These are phyloP conservation scores for Poeciliopsis gracilis DNA, from an alignment of 2,797 vertebrate genomes.

Conservation along the genomic window DNA sequence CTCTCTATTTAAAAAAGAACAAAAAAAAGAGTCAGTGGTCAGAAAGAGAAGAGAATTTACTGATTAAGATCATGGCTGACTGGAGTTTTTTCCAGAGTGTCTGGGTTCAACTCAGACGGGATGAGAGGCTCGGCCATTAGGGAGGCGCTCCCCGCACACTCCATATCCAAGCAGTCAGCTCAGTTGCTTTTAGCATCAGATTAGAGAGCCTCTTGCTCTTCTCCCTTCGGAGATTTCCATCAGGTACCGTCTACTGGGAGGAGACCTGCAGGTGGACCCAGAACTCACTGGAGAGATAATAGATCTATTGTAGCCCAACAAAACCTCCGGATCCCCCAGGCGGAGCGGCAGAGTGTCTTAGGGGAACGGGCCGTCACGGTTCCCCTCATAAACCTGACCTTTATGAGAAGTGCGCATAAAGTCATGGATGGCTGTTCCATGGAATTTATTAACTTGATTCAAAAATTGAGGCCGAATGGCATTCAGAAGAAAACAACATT, in stretches of 20 bases:
- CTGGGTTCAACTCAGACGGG: background rate
- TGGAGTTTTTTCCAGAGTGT: background rate
- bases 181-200: background rate
- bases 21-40: background rate
- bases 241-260: background rate
- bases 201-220: background rate
- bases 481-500: background rate
- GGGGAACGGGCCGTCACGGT: background rate
- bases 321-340: background rate
- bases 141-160: background rate
- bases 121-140: background rate
- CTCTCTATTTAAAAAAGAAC: background rate
- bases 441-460: background rate
- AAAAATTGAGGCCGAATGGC: background rate
- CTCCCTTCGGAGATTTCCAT: background rate
- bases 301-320: background rate
- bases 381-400: background rate
- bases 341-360: background rate
- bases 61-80: background rate
- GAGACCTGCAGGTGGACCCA: constrained; percentile 1
- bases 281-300: background rate
- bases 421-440: background rate
- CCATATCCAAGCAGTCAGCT: background rate
- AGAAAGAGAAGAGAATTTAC: background rate
- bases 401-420: background rate